phyloP scores from a whole-genome alignment of 2,797 vertebrate species.

The Phalanger gymnotis region DNA sequence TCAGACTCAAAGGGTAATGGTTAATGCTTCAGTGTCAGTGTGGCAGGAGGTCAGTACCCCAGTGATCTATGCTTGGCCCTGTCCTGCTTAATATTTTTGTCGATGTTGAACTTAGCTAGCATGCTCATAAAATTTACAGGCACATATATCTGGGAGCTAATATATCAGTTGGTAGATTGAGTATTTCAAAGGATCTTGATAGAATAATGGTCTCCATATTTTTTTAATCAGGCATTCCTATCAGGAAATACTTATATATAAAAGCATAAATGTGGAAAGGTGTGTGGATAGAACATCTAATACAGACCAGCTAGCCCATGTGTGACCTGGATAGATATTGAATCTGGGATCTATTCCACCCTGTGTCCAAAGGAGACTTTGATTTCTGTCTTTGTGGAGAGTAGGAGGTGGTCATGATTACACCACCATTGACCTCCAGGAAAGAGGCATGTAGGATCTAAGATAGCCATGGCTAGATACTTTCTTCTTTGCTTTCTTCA shows the following conservation, averaged over 20 bases:
- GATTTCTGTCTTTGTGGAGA: not conserved
- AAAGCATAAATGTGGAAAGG: not conserved
- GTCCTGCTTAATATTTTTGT: not conserved
- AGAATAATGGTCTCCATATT: not conserved
- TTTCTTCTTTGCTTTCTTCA: not conserved
- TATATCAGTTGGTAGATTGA: not conserved
- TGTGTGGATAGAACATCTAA: not conserved
- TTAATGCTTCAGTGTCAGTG: not conserved
- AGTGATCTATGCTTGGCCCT: not conserved
- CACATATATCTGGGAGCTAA: not conserved
- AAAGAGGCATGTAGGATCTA: not conserved
- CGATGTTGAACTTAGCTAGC: not conserved
- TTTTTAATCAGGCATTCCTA: not conserved
- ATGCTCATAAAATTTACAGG: not conserved
- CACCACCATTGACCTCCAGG: not conserved
- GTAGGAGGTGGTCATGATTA: not conserved
- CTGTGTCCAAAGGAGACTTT: not conserved
- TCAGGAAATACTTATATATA: not conserved
- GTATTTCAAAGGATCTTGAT: not conserved
- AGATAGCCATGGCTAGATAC: not conserved
- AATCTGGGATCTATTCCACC: not conserved
- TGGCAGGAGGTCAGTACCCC: not conserved
- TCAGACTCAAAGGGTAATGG: not conserved
- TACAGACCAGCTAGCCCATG: not conserved
- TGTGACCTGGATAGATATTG: not conserved